Evolutionary conservation across 1,140 invertebrate genomes (phyloP).

Genomic region (Calycopis cecrops): DNA sequence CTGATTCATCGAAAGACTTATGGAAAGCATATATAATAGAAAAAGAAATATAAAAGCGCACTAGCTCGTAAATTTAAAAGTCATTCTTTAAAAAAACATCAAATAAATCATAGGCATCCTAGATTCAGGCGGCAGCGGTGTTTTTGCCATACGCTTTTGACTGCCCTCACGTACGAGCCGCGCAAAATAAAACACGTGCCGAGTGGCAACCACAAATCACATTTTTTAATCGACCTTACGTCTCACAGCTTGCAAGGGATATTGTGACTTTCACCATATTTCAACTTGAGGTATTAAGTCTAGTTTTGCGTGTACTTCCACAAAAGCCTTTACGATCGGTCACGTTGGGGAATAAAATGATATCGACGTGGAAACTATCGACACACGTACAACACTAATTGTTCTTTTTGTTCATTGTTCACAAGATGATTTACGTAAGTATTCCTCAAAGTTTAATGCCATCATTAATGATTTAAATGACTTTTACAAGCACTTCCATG

Average conservation of each 20-base stretch:
- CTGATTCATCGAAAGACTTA: neutral
- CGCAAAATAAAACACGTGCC: constrained; percentile 65
- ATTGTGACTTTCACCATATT: neutral
- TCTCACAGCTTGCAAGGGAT: constrained; percentile 31
- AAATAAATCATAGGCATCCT: constrained; percentile 14
- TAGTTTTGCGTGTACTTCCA: constrained; percentile 7
- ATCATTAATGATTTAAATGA: constrained; percentile 56
- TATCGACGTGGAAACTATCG: constrained; percentile 69
- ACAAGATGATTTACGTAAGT: constrained; percentile 63
- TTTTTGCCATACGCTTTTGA: constrained; percentile 44
- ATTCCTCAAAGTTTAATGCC: constrained; percentile 48
- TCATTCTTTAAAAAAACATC: no score
- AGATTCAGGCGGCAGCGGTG: constrained; percentile 11
- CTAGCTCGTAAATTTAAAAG: no score
- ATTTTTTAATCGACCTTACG: constrained; percentile 71
- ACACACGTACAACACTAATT: constrained; percentile 62
- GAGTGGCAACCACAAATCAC: constrained; percentile 66
- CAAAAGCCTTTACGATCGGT: constrained; percentile 49
- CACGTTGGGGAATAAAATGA: constrained; percentile 62
- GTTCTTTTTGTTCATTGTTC: constrained; percentile 61
- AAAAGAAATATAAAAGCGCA: neutral
- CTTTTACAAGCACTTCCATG: constrained; percentile 50
- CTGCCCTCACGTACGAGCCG: constrained; percentile 56
- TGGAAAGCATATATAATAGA: neutral
- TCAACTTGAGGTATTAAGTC: constrained; percentile 21